Conservation (phyloP, 1,140 invertebrate genomes). For the Ruditapes philippinarum region DNA sequence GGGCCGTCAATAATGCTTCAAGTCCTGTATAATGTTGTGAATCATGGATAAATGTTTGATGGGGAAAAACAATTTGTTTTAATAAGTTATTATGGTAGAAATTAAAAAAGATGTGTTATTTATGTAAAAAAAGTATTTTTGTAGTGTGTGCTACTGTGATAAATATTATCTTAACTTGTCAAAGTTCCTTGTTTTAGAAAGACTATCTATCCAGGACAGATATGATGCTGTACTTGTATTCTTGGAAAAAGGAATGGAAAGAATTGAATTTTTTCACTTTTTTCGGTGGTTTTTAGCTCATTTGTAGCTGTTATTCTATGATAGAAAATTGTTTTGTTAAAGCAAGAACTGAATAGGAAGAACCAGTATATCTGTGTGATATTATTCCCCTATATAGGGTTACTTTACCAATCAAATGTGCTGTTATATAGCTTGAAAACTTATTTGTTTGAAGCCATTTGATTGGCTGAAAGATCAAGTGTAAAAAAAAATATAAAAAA, state of each 20-base stretch:
- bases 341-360: conserved; percentile 25
- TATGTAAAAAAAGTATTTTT: conserved; percentile 17
- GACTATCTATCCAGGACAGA: too few relatives aligned
- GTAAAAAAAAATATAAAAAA: too few relatives aligned
- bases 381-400: background rate
- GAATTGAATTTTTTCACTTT: too few relatives aligned
- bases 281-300: too few relatives aligned
- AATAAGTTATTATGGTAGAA: background rate
- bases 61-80: background rate
- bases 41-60: background rate
- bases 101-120: too few relatives aligned
- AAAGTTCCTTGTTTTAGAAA: conserved; percentile 35
- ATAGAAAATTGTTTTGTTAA: background rate
- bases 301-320: too few relatives aligned
- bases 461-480: conserved; percentile 1
- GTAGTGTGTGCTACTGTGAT: conserved; percentile 19
- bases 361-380: conserved; percentile 22
- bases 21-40: background rate
- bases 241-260: too few relatives aligned
- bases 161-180: background rate
- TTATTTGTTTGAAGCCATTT: background rate
- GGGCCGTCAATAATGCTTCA: too few relatives aligned
- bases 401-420: conserved; percentile 12
- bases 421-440: background rate
- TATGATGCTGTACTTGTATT: too few relatives aligned